Conservation (phyloP, 2,888 invertebrate species). For the Latrodectus hesperus region DNA sequence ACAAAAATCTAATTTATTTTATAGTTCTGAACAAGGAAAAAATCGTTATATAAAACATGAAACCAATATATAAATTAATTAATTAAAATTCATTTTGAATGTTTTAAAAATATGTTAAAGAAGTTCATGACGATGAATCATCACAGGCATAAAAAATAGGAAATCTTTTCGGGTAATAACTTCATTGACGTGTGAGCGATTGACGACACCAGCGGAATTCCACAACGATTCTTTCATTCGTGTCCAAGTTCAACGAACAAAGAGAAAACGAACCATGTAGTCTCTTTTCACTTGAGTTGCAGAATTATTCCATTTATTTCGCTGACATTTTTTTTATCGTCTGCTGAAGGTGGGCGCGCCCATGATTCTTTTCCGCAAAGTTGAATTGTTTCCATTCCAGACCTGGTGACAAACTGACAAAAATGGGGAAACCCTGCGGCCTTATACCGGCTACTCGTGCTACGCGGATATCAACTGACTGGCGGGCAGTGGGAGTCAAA, state of each 20-base stretch:
- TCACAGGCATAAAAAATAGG: too few relatives aligned
- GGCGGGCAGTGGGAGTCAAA: neutral
- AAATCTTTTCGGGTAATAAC: neutral
- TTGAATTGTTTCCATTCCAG: constrained; percentile 3
- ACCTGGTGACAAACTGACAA: constrained; percentile 5
- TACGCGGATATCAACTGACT: neutral
- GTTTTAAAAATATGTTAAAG: too few relatives aligned
- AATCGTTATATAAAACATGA: too few relatives aligned
- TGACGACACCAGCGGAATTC: neutral
- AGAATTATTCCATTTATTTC: neutral
- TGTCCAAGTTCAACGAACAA: neutral
- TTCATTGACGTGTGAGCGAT: neutral
- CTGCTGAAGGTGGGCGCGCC: neutral
- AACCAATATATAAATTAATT: too few relatives aligned
- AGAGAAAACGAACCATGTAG: neutral
- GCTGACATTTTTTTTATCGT: neutral
- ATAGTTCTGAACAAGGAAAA: too few relatives aligned
- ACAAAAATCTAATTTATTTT: too few relatives aligned
- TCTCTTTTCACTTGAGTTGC: neutral
- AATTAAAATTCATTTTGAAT: too few relatives aligned
- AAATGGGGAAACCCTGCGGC: neutral
- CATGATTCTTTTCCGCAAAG: neutral
- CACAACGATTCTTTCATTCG: neutral
- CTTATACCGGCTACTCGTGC: neutral
- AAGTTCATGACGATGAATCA: too few relatives aligned